Evolutionary conservation across 1,140 invertebrate species (phyloP), one percentile per base, ranked within the genome.

Genomic region (Popillia japonica): DNA sequence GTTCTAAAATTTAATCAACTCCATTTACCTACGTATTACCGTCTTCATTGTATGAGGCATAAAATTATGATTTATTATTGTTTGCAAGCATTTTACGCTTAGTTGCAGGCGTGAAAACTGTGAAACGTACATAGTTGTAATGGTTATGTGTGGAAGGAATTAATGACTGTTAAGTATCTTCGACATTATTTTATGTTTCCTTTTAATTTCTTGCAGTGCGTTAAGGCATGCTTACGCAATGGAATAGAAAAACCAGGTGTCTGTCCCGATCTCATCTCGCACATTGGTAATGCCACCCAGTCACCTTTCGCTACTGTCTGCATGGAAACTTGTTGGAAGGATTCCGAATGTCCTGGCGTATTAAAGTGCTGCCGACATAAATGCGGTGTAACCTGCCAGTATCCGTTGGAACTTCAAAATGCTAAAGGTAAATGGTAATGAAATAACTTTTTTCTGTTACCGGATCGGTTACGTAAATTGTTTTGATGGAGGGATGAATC

Each of bases 291-390:
- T 7, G 77, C 79, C 17, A 78, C 73, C 23, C 81, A 90, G 72
- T 85, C 86, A 23, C 86, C 88, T 40, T 91, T 91, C 85, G 88
- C 88, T 77, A 87, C 87, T 0, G 90, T 89, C 1, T 93, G 92
- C 75, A 86, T 93, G 42, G 85, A 89, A 76, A 90, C 90, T 14
- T 93, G 92, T 78, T 84, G 86, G 48, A 86, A 87, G 44, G 92
- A 93, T 81, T 89, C 89, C 0, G 89, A 92, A 76, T 93, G 92
- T 82, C 88, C 90, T 22, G 91, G 90, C 74, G 87, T 90, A 0
- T 88, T 90, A 22, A 90, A 92, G 79, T 93, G 92, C 84, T 93
- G 92, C 80, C 83, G 85, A n/a, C 90, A 91, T 80, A 87, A 87
- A 27, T 93, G 92, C 74, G 92, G 92, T 3, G 87, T 90, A 14